Evolutionary conservation across 2,797 vertebrate species (phyloP), one percentile per base, ranked within the genome.

Genomic region (Varecia variegata): DNA sequence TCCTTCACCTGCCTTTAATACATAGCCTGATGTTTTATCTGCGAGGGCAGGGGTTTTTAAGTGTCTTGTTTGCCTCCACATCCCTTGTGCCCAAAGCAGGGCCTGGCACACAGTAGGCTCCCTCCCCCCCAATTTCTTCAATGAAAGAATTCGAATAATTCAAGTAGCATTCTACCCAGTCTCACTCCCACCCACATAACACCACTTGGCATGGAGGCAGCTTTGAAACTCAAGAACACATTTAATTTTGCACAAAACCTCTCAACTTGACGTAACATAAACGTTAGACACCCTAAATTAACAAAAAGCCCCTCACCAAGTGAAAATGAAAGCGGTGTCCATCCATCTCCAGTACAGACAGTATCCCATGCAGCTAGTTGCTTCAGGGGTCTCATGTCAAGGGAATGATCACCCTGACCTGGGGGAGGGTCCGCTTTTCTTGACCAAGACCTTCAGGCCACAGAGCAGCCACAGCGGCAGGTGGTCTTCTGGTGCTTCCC

Each of bases 381-480:
- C 43, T 92, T 21, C 25, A 2, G 71, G 62, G 12, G 13, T 84
- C 54, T 58, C 47, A 5, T 30, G 13, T 35, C 4, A 88, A 95
- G 84, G 7, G 27, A 95, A 91, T 9, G 43, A 73, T 52, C 90
- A 93, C 43, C 76, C 47, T 74, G 84, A 50, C 56, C 21, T 62
- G 67, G 70, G 40, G 71, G 65, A 62, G 32, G 71, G 77, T 40
- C 32, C 25, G 14, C n/a, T 93, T 92, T 94, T 91, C 65, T 84
- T 20, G 30, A 93, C 12, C 5, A 27, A 82, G 40, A 79, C 8
- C 68, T 93, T 97, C 54, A 97, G 88, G 94, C 62, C 67, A 96
- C 65, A 17, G 82, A 84, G 79, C 97, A 97, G 81, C 97, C 95
- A 25, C 97, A 97, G 88, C 23, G 90, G 76, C 95, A 96, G 40